These are phyloP conservation scores for Microtus agrestis DNA, from an alignment of 2,797 vertebrate genomes.

Conservation along the genomic window DNA sequence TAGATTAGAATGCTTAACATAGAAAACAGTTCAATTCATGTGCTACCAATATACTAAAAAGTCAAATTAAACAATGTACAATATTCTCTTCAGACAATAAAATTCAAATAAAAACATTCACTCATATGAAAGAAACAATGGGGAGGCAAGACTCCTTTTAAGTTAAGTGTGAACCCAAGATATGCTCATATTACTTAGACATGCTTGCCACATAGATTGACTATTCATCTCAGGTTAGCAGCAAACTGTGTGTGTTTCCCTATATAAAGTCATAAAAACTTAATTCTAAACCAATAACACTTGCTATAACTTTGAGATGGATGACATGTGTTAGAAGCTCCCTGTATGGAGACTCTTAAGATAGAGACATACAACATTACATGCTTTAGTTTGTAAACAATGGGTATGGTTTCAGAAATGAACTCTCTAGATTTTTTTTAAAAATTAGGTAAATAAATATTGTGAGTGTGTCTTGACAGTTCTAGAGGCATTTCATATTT, in stretches of 20 bases:
- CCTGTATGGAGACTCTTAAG: background rate
- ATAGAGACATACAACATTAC: background rate
- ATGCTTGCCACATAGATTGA: accelerated
- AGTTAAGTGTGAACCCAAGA: background rate
- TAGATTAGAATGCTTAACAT: background rate
- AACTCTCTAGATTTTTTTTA: background rate
- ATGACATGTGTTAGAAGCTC: background rate
- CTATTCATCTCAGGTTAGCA: background rate
- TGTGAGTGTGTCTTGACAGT: background rate
- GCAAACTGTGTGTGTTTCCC: background rate
- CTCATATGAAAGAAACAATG: background rate
- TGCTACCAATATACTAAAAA: background rate
- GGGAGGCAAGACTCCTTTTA: background rate
- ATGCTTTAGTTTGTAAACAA: background rate
- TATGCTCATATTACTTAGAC: background rate
- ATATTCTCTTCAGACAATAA: background rate
- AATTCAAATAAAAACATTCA: background rate
- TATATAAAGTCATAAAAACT: background rate
- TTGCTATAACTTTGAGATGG: background rate
- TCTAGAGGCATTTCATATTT: background rate
- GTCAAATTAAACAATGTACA: background rate
- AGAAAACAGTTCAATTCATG: conserved; percentile 16
- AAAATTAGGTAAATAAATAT: background rate
- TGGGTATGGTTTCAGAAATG: background rate
- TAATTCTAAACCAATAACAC: background rate